Percentiles rank a stretch among this genome's conserved stretches.
Evolutionary conservation across 2,113 vertebrate species (phyloP).

Genomic region (Rhodinocichla rosea): DNA sequence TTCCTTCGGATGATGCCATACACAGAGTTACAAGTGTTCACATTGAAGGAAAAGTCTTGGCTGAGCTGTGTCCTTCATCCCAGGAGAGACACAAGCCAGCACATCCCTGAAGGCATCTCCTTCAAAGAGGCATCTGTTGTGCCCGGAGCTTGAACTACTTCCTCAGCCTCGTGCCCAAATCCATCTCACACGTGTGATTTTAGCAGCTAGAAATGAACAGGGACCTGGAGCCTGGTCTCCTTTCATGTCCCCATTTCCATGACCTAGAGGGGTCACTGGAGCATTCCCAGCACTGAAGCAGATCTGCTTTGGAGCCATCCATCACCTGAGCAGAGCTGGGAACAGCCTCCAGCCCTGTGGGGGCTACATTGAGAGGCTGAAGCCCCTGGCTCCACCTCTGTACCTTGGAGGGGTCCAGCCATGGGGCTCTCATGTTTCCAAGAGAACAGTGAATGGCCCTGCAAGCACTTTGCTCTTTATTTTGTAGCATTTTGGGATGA

Average conservation of each 20-base stretch:
- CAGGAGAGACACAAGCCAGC: neutral
- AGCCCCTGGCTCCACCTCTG: rapidly evolving
- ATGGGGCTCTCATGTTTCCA: rapidly evolving
- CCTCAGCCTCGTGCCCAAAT: neutral
- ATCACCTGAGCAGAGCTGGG: neutral
- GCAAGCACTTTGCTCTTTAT: rapidly evolving
- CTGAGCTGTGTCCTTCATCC: neutral
- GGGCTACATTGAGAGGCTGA: rapidly evolving
- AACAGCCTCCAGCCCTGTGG: rapidly evolving
- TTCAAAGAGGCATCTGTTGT: slow-evolving; percentile 28
- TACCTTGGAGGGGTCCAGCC: neutral
- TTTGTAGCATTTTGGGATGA: neutral
- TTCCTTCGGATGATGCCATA: rapidly evolving
- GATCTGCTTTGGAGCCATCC: neutral
- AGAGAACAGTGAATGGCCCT: neutral
- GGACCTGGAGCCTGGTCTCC: neutral
- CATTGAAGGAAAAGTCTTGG: neutral
- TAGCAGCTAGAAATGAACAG: neutral
- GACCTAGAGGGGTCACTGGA: neutral
- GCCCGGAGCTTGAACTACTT: neutral
- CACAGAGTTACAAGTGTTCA: neutral
- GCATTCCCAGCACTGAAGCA: neutral
- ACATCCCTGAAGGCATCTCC: slow-evolving; percentile 23
- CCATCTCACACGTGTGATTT: neutral
- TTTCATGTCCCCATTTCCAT: neutral